phyloP scores from a whole-genome alignment of 1,140 invertebrate genomes.

The Diabrotica virgifera region DNA sequence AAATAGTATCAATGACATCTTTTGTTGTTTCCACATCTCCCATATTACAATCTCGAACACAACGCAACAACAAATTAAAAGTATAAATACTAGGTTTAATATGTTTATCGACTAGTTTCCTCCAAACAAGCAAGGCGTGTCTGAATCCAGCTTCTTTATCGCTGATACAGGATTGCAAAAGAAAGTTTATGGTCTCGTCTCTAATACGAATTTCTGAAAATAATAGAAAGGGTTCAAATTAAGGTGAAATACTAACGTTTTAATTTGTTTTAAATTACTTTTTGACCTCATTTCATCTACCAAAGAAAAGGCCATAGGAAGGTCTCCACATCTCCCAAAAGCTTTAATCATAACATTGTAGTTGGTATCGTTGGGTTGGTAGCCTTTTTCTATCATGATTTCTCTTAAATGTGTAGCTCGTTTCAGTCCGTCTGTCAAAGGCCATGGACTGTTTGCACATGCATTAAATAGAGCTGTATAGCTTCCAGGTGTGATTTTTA shows the following conservation, averaged over 20 bases:
- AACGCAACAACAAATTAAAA: constrained; percentile 79
- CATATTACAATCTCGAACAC: constrained; percentile 74
- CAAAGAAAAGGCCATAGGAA: constrained; percentile 72
- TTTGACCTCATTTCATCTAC: constrained; percentile 80
- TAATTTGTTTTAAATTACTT: too few relatives aligned
- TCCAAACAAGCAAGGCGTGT: constrained; percentile 80
- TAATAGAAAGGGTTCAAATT: not conserved
- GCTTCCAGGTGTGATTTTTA: constrained; percentile 64
- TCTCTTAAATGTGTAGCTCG: constrained; percentile 63
- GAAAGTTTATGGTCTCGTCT: constrained; percentile 70
- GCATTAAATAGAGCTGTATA: constrained; percentile 86
- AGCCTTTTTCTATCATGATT: constrained; percentile 65
- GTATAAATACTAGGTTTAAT: constrained; percentile 67
- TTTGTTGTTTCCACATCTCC: constrained; percentile 63
- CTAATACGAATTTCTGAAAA: constrained; percentile 54
- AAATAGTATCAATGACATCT: constrained; percentile 40
- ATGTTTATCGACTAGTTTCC: constrained; percentile 66
- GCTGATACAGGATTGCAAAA: constrained; percentile 78
- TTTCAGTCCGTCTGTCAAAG: constrained; percentile 57
- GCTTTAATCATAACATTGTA: constrained; percentile 90
- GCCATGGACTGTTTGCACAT: constrained; percentile 76
- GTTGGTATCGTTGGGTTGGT: constrained; percentile 69
- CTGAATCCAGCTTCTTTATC: constrained; percentile 76
- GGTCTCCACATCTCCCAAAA: constrained; percentile 76
- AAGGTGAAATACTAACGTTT: too few relatives aligned